Base-by-base conservation (phyloP, 1,140 invertebrate species). In the Drosophila tsacasi region DNA sequence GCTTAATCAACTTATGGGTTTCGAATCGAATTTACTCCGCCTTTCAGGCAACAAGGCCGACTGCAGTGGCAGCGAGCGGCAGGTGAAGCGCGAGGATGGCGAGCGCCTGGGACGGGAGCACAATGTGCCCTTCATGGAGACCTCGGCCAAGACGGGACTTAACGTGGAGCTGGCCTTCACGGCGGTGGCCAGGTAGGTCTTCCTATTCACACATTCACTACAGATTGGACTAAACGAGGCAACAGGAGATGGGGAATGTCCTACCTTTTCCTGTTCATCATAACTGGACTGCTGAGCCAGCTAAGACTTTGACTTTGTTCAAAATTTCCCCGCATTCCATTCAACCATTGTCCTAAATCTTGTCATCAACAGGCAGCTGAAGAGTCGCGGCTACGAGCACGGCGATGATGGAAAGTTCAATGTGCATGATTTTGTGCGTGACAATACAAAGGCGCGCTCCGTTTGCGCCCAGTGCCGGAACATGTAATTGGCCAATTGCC, bases 91-190 rank as follows among this genome's bases (percentile, higher is more conserved):
- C 79, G 97, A 98, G 93, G 97, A 97, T 87, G 97, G 97, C 7
- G 96, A 97, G 91, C 94, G 96, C 75, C 93, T 97, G 82, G 96
- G 97, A 35, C 94, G 95, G 89, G 96, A 97, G 93, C 96, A 97
- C 93, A 96, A 96, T 93, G 96, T 97, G 50, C 95, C 96, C 60
- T 97, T 97, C 94, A 97, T 97, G 96, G 97, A 97, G 94, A 97
- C 97, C 46, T 97, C 96, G 21, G 97, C 97, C 37, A 97, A 97
- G 94, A 97, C 96, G 83, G 96, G 97, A 81, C 95, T 96, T 80
- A 97, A 97, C 91, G 97, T 97, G 65, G 97, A 97, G 93, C 94
- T 96, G 80, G 96, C 96, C 65, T 97, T 97, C 93, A 95, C 95
- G 86, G 96, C 96, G 46, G 95, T 97, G 78, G 97, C 97, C 62